A percentile compares a stretch with the other conserved stretches of the same genome.
phyloP scores from a whole-genome alignment of 2,797 vertebrate species.

The Prunella strophiata region DNA sequence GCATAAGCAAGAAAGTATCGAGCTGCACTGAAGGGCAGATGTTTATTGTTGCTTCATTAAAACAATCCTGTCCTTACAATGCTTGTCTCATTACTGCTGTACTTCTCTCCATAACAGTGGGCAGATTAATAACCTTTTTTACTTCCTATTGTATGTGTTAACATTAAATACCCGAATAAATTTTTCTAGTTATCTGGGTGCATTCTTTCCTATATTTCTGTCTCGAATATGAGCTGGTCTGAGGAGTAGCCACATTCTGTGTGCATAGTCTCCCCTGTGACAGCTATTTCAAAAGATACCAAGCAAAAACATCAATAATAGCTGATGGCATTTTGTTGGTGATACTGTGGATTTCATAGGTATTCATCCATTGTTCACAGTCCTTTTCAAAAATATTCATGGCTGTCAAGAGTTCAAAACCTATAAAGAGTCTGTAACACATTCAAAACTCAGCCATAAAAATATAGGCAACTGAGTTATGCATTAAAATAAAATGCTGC shows the following conservation, averaged over 20 bases:
- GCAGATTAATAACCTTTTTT: background rate
- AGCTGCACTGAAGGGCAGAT: background rate
- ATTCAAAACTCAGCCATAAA: background rate
- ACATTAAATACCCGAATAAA: background rate
- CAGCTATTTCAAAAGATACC: background rate
- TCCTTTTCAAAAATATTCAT: background rate
- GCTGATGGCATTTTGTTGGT: background rate
- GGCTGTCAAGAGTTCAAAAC: background rate
- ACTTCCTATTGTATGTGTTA: background rate
- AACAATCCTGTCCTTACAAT: background rate
- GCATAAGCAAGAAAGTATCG: background rate
- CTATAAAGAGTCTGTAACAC: background rate
- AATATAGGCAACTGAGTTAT: background rate
- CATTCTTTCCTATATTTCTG: background rate
- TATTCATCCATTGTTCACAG: background rate
- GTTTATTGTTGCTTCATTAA: background rate
- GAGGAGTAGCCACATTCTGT: background rate
- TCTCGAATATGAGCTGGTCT: background rate
- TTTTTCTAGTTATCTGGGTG: background rate
- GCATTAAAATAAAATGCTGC: background rate
- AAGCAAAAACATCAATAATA: background rate
- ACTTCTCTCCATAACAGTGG: background rate
- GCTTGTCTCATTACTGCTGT: background rate
- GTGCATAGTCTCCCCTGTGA: accelerated
- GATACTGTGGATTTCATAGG: background rate